Percentiles rank a stretch among this genome's conserved stretches.
Evolutionary conservation across 2,113 vertebrate species (phyloP).

Genomic region (Plotosus lineatus): DNA sequence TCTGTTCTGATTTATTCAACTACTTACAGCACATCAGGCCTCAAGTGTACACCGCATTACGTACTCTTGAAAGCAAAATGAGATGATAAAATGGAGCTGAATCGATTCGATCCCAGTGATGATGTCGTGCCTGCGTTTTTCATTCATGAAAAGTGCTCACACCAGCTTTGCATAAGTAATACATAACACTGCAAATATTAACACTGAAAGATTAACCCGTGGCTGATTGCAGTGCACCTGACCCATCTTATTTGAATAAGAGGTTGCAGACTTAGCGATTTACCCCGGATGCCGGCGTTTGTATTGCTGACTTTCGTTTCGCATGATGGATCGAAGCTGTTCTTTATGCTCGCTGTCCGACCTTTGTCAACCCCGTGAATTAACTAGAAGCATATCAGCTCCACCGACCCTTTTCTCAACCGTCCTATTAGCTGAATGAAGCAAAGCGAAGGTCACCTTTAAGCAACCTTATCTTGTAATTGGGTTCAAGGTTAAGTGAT

Average conservation of each 20-base stretch:
- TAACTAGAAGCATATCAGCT: constrained; percentile 74
- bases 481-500: constrained; percentile 84
- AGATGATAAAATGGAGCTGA: neutral
- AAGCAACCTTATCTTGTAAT: constrained; percentile 83
- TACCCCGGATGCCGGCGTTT: constrained; percentile 51
- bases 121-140: constrained; percentile 8
- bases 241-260: constrained; percentile 56
- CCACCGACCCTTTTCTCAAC: constrained; percentile 68
- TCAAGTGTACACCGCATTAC: neutral
- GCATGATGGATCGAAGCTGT: constrained; percentile 73
- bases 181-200: constrained; percentile 13
- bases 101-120: neutral
- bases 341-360: constrained; percentile 71
- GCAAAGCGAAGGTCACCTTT: constrained; percentile 67
- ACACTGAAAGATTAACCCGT: constrained; percentile 23
- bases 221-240: constrained; percentile 31
- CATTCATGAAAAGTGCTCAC: neutral
- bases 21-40: neutral
- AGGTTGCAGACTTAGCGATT: constrained; percentile 63
- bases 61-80: neutral
- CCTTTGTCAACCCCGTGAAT: constrained; percentile 75
- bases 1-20: neutral
- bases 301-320: constrained; percentile 75
- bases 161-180: neutral
- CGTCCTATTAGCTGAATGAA: constrained; percentile 73